Percentiles rank a stretch among this genome's conserved stretches.
Evolutionary conservation across 2,888 invertebrate genomes (phyloP).

Genomic region (Dicycla oo): DNA sequence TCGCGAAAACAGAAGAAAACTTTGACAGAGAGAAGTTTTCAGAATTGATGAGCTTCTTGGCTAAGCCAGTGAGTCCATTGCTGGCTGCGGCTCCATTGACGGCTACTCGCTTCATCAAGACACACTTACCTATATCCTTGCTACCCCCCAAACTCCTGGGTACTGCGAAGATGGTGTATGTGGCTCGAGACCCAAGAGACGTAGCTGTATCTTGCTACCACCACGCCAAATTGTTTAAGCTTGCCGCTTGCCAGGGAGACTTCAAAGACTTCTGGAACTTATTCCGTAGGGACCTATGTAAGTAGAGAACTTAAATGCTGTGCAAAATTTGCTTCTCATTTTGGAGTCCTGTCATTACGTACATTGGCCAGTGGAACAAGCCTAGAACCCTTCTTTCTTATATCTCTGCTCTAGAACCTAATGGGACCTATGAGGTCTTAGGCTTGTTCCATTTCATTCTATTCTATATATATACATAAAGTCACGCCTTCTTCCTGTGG

Average conservation of each 20-base stretch:
- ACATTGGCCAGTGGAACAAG: too few relatives aligned
- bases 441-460: too few relatives aligned
- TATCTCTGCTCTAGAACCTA: too few relatives aligned
- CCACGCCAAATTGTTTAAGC: conserved; percentile 88
- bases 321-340: not conserved
- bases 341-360: too few relatives aligned
- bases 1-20: conserved; percentile 3
- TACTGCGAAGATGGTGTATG: conserved; percentile 91
- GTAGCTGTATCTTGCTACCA: conserved; percentile 94
- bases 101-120: conserved; percentile 90
- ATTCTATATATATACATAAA: too few relatives aligned
- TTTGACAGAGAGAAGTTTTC: conserved; percentile 26
- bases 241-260: conserved; percentile 89
- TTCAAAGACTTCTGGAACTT: conserved; percentile 92
- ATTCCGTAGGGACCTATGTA: conserved; percentile 91
- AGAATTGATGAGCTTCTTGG: not conserved
- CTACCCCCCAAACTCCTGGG: conserved; percentile 90
- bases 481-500: too few relatives aligned
- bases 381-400: too few relatives aligned
- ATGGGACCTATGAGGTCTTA: not conserved
- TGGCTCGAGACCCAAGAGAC: conserved; percentile 95
- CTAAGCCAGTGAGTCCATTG: conserved; percentile 26
- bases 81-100: conserved; percentile 74
- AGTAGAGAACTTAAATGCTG: conserved; percentile 57
- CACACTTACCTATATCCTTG: conserved; percentile 93